These are phyloP conservation scores for Trididemnum clinides DNA, from an alignment of 23 tunicate genomes.

Conservation along the genomic window DNA sequence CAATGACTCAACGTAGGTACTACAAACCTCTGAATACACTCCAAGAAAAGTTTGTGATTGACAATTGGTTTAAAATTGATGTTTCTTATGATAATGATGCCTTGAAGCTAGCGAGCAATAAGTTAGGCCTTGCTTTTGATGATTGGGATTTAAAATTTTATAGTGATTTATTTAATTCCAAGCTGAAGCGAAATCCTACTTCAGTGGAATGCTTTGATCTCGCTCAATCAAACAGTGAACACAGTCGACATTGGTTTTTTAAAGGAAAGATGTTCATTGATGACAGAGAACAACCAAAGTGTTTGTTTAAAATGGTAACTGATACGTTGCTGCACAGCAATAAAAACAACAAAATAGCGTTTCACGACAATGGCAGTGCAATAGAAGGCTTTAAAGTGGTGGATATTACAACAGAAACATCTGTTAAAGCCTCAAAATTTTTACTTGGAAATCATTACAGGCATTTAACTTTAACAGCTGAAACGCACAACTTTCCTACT, in stretches of 20 bases:
- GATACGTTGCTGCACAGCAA: conserved; percentile 72
- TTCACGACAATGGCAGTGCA: conserved; percentile 88
- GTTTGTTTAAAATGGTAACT: conserved; percentile 71
- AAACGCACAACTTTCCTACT: conserved; percentile 94
- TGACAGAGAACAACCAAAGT: conserved; percentile 45
- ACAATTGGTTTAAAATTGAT: conserved; percentile 70
- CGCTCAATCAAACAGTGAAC: conserved; percentile 89
- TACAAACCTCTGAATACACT: neutral
- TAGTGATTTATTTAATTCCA: conserved; percentile 52
- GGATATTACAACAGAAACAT: conserved; percentile 3
- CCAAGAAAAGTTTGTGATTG: neutral
- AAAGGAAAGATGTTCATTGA: conserved; percentile 71
- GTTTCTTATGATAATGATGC: conserved; percentile 43
- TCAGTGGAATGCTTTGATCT: conserved; percentile 89
- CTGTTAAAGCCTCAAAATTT: conserved; percentile 33
- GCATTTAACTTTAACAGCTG: conserved; percentile 86
- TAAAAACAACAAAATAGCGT: conserved; percentile 81
- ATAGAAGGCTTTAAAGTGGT: conserved; percentile 63
- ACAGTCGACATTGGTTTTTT: conserved; percentile 53
- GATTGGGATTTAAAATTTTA: conserved; percentile 87
- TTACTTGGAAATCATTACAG: neutral
- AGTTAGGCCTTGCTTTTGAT: conserved; percentile 77
- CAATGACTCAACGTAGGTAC: conserved; percentile 71
- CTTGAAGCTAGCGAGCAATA: conserved; percentile 61
- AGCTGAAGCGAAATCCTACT: conserved; percentile 72